Evolutionary conservation across 2,113 vertebrate genomes (phyloP).

Genomic region (Dicerorhinus sumatrensis): DNA sequence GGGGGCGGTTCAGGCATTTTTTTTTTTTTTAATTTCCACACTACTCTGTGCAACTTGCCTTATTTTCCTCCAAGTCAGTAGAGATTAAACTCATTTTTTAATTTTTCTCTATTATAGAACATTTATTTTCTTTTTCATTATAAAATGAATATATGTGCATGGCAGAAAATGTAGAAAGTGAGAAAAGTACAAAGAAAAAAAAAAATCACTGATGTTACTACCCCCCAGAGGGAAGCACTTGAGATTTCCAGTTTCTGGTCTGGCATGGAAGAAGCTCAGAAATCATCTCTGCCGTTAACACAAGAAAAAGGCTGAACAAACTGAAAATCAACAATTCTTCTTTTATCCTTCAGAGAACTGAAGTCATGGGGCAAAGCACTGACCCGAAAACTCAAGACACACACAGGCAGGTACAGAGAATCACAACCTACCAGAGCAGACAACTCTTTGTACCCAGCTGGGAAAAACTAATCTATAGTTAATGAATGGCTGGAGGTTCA

Average conservation of each 20-base stretch:
- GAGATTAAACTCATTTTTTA: background rate
- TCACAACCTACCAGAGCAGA: background rate
- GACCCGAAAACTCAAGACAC: background rate
- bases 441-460: background rate
- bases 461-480: background rate
- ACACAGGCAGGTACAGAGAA: background rate
- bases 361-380: background rate
- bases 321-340: background rate
- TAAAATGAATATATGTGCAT: background rate
- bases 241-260: background rate
- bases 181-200: background rate
- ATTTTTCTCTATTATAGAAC: background rate
- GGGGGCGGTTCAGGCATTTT: background rate
- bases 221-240: background rate
- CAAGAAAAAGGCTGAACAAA: background rate
- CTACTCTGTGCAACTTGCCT: background rate
- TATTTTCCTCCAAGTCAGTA: background rate
- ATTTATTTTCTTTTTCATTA: background rate
- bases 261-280: background rate
- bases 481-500: background rate
- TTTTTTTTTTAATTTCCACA: background rate
- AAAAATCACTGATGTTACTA: background rate
- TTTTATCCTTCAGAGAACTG: background rate
- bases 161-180: background rate
- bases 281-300: background rate